Evolutionary conservation across 2,797 vertebrate species (phyloP).

Genomic region (Paratrypauchen microcephalus): DNA sequence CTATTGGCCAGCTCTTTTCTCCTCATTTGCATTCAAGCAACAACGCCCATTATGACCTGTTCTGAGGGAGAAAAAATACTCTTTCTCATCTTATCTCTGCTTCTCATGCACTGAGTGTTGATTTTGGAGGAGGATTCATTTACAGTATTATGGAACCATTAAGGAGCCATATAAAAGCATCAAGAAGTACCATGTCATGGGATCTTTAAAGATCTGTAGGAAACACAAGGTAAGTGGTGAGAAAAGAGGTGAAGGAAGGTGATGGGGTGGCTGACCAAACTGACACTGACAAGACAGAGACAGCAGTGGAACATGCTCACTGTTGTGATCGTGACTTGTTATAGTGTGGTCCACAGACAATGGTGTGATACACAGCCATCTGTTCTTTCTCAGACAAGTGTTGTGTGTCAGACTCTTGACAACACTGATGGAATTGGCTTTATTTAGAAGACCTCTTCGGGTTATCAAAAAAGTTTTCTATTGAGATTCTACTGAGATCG

Average conservation of each 20-base stretch:
- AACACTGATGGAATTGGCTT: constrained; percentile 13
- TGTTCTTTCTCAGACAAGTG: constrained; percentile 25
- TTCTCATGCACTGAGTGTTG: too few relatives aligned
- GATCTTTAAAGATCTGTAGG: too few relatives aligned
- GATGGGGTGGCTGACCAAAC: constrained; percentile 18
- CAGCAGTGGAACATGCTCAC: constrained; percentile 5
- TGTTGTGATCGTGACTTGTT: constrained; percentile 4
- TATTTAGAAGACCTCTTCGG: constrained; percentile 14
- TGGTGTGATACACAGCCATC: constrained; percentile 25
- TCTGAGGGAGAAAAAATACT: too few relatives aligned
- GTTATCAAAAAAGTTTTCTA: neutral
- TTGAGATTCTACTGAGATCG: too few relatives aligned
- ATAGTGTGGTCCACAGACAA: constrained; percentile 8
- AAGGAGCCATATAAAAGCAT: too few relatives aligned
- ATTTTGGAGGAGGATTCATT: too few relatives aligned
- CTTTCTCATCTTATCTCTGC: too few relatives aligned
- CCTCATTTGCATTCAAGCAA: too few relatives aligned
- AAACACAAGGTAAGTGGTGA: neutral
- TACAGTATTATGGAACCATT: too few relatives aligned
- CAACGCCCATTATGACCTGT: too few relatives aligned
- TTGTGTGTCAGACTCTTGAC: constrained; percentile 20
- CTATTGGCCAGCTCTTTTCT: too few relatives aligned
- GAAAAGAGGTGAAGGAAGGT: neutral
- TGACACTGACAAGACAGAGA: neutral
- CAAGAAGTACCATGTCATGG: too few relatives aligned